phyloP scores from a whole-genome alignment of 2,113 vertebrate species.

The human region DNA sequence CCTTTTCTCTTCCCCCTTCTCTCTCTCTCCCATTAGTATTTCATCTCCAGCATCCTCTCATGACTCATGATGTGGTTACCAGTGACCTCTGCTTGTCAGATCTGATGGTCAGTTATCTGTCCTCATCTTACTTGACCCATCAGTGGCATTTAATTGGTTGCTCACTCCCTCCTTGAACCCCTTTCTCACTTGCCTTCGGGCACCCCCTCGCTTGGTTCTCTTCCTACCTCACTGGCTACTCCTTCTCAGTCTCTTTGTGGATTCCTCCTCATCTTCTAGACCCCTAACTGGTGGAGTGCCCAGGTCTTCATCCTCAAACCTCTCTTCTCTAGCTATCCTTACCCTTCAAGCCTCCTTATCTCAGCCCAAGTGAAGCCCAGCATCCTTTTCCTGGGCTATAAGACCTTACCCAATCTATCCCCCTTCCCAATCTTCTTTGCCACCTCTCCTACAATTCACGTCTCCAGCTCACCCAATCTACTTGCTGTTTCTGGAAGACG shows the following conservation, averaged over 20 bases:
- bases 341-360: neutral
- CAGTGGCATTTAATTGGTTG: neutral
- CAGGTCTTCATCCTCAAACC: neutral
- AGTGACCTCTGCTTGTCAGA: neutral
- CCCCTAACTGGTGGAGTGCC: neutral
- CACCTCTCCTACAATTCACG: neutral
- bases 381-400: neutral
- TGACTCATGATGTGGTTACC: neutral
- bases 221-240: neutral
- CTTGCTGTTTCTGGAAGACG: neutral
- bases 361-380: neutral
- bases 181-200: neutral
- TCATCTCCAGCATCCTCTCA: neutral
- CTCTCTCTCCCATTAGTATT: neutral
- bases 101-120: neutral
- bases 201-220: too few relatives aligned
- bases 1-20: neutral
- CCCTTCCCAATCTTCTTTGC: neutral
- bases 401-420: neutral
- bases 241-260: neutral
- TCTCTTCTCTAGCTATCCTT: neutral
- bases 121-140: neutral
- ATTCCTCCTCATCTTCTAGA: neutral
- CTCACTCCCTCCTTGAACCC: neutral
- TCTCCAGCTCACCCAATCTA: neutral